These are phyloP conservation scores for Heliconius ethilla DNA, from an alignment of 2,888 invertebrate genomes.

Conservation along the genomic window DNA sequence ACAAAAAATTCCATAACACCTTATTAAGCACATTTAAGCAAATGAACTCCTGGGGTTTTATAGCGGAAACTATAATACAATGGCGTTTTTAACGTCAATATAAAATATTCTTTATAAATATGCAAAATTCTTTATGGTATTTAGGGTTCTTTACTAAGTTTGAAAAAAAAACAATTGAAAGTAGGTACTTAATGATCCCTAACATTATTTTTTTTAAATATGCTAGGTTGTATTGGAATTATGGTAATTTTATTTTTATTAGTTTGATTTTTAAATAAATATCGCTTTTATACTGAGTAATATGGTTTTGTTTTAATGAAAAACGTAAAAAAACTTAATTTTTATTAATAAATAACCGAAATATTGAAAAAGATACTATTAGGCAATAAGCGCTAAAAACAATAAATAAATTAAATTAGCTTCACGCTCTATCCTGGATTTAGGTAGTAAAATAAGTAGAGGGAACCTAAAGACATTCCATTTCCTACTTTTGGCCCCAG, in stretches of 20 bases:
- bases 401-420: no score
- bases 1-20: slow-evolving; percentile 1
- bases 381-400: no score
- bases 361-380: no score
- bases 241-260: background rate
- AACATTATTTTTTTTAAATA: background rate
- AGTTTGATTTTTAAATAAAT: no score
- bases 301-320: no score
- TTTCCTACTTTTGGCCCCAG: no score
- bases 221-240: background rate
- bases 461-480: no score
- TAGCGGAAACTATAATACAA: slow-evolving; percentile 27
- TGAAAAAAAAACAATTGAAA: background rate
- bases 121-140: background rate
- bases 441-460: no score
- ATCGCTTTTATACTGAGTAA: no score
- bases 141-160: background rate
- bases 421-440: no score
- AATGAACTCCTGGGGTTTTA: slow-evolving; percentile 26
- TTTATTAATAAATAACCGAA: no score
- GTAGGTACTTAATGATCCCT: background rate
- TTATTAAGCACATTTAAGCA: background rate
- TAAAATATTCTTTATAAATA: slow-evolving; percentile 17
- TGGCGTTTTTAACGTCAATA: background rate
- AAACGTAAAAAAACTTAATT: no score